Conservation (phyloP, 2,888 invertebrate genomes). For the Trachelus stipa region DNA sequence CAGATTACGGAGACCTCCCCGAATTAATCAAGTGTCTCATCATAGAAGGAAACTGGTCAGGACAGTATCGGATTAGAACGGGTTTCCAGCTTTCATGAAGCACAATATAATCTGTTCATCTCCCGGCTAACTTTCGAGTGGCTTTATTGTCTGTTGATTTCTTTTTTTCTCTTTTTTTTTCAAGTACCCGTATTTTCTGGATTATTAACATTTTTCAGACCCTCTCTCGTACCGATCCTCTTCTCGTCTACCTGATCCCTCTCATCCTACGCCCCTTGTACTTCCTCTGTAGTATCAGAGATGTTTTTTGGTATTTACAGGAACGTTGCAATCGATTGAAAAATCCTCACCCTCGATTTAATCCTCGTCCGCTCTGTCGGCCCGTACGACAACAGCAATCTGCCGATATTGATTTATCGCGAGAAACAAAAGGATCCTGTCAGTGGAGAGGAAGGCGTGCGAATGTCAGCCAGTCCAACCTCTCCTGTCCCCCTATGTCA, state of each 20-base stretch:
- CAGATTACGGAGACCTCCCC: constrained; percentile 6
- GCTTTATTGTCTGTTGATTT: neutral
- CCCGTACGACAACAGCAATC: constrained; percentile 26
- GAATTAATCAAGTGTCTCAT: constrained; percentile 11
- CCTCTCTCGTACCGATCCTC: neutral
- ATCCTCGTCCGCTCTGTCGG: constrained; percentile 13
- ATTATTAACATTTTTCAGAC: neutral
- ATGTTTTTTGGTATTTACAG: neutral
- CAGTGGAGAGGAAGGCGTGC: constrained; percentile 22
- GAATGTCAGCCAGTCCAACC: neutral
- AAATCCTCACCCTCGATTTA: constrained; percentile 19
- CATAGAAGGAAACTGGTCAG: constrained; percentile 1
- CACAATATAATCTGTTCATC: neutral
- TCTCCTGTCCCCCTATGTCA: neutral
- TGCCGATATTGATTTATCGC: constrained; percentile 33
- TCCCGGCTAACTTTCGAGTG: neutral
- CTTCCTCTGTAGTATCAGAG: neutral
- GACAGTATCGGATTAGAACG: constrained; percentile 7
- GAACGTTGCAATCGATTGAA: neutral
- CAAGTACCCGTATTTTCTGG: neutral
- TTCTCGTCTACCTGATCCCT: neutral
- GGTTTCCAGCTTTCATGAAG: neutral
- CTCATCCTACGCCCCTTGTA: neutral
- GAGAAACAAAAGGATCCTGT: constrained; percentile 35
- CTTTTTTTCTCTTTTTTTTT: neutral